Conservation (phyloP, 2,113 vertebrate genomes). For the Sebastes schlegelii region DNA sequence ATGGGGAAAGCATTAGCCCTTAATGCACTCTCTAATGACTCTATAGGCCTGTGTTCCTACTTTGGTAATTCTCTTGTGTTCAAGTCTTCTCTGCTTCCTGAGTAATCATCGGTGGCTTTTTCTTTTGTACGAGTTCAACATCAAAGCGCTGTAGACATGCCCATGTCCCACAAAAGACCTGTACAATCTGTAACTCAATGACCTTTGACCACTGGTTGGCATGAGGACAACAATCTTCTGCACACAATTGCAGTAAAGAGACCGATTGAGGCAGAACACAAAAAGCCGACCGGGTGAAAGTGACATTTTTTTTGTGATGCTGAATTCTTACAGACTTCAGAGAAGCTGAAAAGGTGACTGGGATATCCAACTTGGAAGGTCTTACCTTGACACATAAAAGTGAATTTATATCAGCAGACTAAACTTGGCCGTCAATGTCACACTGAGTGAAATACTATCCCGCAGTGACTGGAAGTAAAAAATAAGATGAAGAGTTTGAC, state of each 20-base stretch:
- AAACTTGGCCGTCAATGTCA: not conserved
- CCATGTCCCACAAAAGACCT: slow-evolving; percentile 51
- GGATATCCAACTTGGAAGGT: not conserved
- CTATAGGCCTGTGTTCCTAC: slow-evolving; percentile 71
- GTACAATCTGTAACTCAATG: slow-evolving; percentile 43
- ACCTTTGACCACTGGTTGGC: slow-evolving; percentile 34
- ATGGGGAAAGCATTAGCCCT: slow-evolving; percentile 76
- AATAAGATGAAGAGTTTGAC: not conserved
- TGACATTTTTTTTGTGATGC: not conserved
- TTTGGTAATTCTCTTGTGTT: slow-evolving; percentile 73
- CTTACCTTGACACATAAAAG: not conserved
- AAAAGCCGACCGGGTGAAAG: not conserved
- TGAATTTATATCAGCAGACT: not conserved
- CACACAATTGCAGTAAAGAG: slow-evolving; percentile 5
- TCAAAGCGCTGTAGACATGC: slow-evolving; percentile 63
- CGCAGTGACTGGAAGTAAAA: not conserved
- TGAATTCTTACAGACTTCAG: not conserved
- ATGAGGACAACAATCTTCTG: not conserved
- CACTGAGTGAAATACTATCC: slow-evolving; percentile 5
- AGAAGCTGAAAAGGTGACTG: not conserved
- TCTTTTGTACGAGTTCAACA: slow-evolving; percentile 57
- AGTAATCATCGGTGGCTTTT: slow-evolving; percentile 71
- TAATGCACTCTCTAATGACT: slow-evolving; percentile 80
- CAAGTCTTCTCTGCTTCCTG: slow-evolving; percentile 74
- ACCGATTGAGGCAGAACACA: not conserved